phyloP scores from a whole-genome alignment of 2,888 invertebrate species.

The Archaeoteleia sp. region DNA sequence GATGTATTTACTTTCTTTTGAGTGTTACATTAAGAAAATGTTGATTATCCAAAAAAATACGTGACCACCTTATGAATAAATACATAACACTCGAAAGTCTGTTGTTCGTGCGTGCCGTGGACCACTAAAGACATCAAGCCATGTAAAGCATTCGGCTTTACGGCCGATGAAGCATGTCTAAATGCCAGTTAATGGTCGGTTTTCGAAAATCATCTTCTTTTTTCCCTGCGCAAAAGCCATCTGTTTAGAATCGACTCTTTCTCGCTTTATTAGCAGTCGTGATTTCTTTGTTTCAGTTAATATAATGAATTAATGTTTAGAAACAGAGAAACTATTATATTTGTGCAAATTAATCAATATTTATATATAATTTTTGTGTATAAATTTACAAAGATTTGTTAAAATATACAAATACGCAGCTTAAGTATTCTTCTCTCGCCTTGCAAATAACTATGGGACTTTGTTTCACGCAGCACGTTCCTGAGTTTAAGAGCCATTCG shows the following conservation, averaged over 20 bases:
- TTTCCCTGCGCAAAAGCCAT: too few species aligned
- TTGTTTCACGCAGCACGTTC: slow-evolving; percentile 36
- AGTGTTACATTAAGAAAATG: too few species aligned
- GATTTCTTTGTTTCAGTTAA: too few species aligned
- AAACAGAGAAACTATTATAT: too few species aligned
- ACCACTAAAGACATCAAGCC: slow-evolving; percentile 57
- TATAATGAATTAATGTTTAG: too few species aligned
- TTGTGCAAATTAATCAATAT: too few species aligned
- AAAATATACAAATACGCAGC: slow-evolving; percentile 2
- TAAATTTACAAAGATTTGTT: background rate
- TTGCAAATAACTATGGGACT: slow-evolving; percentile 29
- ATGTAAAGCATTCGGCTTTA: slow-evolving; percentile 60
- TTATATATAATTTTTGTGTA: too few species aligned
- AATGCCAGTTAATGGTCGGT: slow-evolving; percentile 63
- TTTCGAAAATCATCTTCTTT: slow-evolving; percentile 60
- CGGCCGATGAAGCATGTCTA: slow-evolving; percentile 66
- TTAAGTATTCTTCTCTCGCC: slow-evolving; percentile 26
- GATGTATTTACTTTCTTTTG: background rate
- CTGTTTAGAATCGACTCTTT: too few species aligned
- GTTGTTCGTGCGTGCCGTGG: slow-evolving; percentile 22
- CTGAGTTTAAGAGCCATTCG: slow-evolving; percentile 17
- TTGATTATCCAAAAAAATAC: background rate
- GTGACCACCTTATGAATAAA: too few species aligned
- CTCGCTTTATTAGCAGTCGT: too few species aligned
- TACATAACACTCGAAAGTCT: slow-evolving; percentile 10